Base-by-base conservation (phyloP, 2,888 invertebrate species). In the Graphium colonna region DNA sequence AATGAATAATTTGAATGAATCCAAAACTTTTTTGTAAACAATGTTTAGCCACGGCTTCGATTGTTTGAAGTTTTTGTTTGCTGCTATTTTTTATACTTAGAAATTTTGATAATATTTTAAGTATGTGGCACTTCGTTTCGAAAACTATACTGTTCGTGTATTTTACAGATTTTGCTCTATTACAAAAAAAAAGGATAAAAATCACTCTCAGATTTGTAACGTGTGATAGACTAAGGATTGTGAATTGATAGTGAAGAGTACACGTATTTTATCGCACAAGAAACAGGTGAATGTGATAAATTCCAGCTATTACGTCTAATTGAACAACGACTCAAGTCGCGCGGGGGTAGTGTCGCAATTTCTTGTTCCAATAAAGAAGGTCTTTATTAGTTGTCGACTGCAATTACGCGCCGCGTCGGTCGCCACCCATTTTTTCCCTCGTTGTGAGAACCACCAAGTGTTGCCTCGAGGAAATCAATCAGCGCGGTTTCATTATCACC, bases 401-500 rank as follows among this genome's bases (percentile, higher is more conserved):
- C 71, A 79, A 80, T 82, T 81, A 79, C 71, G 33, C 15, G 58
- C 18, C 57, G 47, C 64, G 56, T 67, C 66, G 65, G 59, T 63
- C 63, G 60, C 62, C 63, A 63, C 64, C 64, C 58, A 60, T 65
- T 71, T 74, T 77, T 75, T 77, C 68, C 63, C 60, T 63, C 46
- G 28, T 68, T 73, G 73, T 87, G 87, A 79, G 85, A 88, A 86
- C 72, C 64, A 64, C 65, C 87, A 85, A 81, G 73, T 87, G 85
- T 72, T 68, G 46, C 54, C 51, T 56, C 55, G 51, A 63, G 69
- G 75, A 82, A 84, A 83, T 83, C 79, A 79, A 79, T 81, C 76
- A 71, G 60, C 67, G 68, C 72, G 60, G 65, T 63, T 63, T 33
- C 42, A 28, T 62, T 60, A 61, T 58, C 59, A 42, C 47, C 51